These are phyloP conservation scores for Grallaria varia DNA, from an alignment of 2,113 vertebrate genomes.

Conservation along the genomic window DNA sequence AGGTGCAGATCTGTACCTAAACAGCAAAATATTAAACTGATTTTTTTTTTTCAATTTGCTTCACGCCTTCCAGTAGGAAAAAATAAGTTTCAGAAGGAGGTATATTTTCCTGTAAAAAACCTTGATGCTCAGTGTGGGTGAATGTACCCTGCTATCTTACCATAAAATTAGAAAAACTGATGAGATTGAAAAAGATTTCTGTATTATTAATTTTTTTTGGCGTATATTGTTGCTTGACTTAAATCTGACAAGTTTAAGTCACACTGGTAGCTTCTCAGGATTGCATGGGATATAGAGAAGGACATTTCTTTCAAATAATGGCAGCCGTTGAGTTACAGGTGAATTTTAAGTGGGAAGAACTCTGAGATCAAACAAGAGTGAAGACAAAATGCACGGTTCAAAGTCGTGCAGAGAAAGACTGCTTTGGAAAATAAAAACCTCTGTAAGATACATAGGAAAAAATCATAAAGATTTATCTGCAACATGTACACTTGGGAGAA, in stretches of 20 bases:
- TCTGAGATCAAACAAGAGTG: background rate
- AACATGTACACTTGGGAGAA: background rate
- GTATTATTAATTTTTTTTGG: background rate
- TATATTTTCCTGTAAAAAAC: background rate
- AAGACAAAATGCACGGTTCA: background rate
- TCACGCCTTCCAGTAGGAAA: background rate
- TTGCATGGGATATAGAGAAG: background rate
- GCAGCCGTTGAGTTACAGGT: background rate
- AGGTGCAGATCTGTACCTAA: background rate
- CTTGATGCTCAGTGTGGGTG: slow-evolving; percentile 21
- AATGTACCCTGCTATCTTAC: background rate
- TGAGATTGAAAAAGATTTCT: background rate
- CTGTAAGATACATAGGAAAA: background rate
- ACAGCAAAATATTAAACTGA: background rate
- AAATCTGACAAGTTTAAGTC: background rate
- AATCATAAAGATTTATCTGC: background rate
- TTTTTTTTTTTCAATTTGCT: background rate
- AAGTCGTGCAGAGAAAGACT: background rate
- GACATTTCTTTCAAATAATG: background rate
- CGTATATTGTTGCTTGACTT: background rate
- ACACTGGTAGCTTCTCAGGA: background rate
- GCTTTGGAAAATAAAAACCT: background rate
- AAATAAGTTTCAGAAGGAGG: background rate
- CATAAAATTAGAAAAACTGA: background rate
- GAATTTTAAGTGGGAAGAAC: background rate